phyloP scores from a whole-genome alignment of 1,140 invertebrate genomes.

The Drosophila tropicalis region DNA sequence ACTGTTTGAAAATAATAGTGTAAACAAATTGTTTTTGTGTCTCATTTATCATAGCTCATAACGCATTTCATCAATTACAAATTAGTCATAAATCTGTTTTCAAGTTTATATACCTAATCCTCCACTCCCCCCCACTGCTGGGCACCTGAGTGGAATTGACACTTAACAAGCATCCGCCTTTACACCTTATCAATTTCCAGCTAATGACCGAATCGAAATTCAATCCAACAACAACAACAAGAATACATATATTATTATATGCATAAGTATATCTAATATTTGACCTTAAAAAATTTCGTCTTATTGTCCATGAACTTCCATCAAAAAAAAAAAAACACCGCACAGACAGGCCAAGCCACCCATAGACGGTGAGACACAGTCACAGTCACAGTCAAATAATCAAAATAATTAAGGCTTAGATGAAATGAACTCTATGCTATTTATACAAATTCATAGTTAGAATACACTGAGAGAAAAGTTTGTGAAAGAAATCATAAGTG shows the following conservation, averaged over 20 bases:
- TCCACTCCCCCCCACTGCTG: neutral
- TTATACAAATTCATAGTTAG: neutral
- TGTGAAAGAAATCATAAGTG: neutral
- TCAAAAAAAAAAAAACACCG: too few species aligned
- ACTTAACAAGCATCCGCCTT: conserved; percentile 65
- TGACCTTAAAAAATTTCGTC: conserved; percentile 11
- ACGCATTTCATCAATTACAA: conserved; percentile 59
- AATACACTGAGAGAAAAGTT: neutral
- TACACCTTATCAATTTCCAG: conserved; percentile 46
- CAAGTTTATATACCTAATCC: conserved; percentile 37
- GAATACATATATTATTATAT: conserved; percentile 3
- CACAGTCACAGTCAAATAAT: conserved; percentile 5
- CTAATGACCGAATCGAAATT: conserved; percentile 52
- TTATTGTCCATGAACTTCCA: conserved; percentile 5
- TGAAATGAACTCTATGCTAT: conserved; percentile 4
- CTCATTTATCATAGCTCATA: conserved; percentile 5
- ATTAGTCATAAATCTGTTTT: conserved; percentile 31
- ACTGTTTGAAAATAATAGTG: neutral
- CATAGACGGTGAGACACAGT: neutral
- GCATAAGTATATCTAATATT: neutral
- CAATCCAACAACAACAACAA: conserved; percentile 16
- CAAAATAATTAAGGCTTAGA: conserved; percentile 10
- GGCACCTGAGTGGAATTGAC: conserved; percentile 32
- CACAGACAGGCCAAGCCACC: neutral
- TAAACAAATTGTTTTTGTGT: neutral